Percentiles rank a stretch among this genome's conserved stretches.
Evolutionary conservation across 2,113 vertebrate species (phyloP).

Genomic region (Penelope pileata): DNA sequence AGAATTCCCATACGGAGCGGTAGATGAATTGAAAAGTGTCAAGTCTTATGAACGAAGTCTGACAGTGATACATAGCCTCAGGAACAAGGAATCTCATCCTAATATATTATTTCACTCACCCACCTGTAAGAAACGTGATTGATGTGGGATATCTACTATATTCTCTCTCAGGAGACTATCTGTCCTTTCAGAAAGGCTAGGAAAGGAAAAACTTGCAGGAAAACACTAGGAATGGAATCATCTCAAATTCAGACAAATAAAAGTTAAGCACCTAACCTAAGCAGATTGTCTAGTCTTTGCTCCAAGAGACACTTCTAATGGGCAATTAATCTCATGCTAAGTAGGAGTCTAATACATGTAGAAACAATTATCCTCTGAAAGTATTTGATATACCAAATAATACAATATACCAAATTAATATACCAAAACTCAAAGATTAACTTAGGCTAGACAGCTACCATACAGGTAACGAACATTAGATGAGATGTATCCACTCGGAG

Average conservation of each 20-base stretch:
- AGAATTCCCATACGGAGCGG: background rate
- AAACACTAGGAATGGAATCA: background rate
- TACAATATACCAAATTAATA: too few species aligned
- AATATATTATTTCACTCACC: background rate
- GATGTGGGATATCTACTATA: background rate
- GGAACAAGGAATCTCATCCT: background rate
- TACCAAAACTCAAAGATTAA: background rate
- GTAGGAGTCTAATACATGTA: background rate
- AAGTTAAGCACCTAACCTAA: background rate
- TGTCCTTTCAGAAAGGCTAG: background rate
- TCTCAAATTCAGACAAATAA: background rate
- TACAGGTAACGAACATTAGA: background rate
- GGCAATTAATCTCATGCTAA: background rate
- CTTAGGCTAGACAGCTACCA: background rate
- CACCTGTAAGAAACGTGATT: background rate
- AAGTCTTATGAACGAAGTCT: background rate
- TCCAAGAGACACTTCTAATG: background rate
- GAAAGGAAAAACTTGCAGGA: background rate
- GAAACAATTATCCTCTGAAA: background rate
- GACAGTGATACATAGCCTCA: background rate
- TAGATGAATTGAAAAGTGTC: background rate
- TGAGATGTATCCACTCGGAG: background rate
- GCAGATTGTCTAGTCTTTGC: background rate
- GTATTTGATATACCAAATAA: background rate
- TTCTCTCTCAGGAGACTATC: background rate